Base-by-base conservation (phyloP, 2,888 invertebrate genomes). In the Nycteola revayana region DNA sequence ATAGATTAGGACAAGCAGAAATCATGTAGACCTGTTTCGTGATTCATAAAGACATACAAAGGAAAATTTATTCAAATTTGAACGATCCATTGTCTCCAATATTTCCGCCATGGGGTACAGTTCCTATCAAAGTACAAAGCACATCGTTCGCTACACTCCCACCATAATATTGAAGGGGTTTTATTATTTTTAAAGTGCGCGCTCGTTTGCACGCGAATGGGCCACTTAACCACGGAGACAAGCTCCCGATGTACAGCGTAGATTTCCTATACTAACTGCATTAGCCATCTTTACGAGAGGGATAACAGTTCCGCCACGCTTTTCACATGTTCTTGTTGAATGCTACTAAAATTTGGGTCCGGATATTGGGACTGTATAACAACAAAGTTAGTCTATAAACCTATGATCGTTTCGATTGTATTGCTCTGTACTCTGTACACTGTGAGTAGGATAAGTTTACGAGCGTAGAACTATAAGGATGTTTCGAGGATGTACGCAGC, bases 131-230 rank as follows among this genome's bases (percentile, higher is more conserved):
- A 36, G 51, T 43, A 40, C 14, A 5, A 5, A 14, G 14, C 14
- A 14, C 14, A 14, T 14, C 14, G 14, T 14, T 14, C 47, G 39
- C 40, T 39, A 25, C 39, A 34, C 44, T 37, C 36, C 29, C 49
- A 30, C 49, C 53, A 58, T 59, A 60, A 73, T 68, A 73, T 69
- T 77, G 70, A 83, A 86, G 83, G 74, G 80, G 75, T 85, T 86
- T 82, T 82, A 83, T 87, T 85, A 84, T 87, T 83, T 87, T 84
- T 85, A 84, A 81, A 88, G 87, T 77, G 74, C 75, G 72, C 80
- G 83, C 85, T 84, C 89, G 89, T 89, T 89, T 89, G 89, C 88
- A 89, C 84, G 88, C 77, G 88, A 89, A 89, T 89, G 78, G 84
- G 79, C 87, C 87, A 89, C 89, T 89, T 89, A 89, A 80, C 88